Evolutionary conservation across 2,888 invertebrate genomes (phyloP).

Genomic region (Chelonus formosanus): DNA sequence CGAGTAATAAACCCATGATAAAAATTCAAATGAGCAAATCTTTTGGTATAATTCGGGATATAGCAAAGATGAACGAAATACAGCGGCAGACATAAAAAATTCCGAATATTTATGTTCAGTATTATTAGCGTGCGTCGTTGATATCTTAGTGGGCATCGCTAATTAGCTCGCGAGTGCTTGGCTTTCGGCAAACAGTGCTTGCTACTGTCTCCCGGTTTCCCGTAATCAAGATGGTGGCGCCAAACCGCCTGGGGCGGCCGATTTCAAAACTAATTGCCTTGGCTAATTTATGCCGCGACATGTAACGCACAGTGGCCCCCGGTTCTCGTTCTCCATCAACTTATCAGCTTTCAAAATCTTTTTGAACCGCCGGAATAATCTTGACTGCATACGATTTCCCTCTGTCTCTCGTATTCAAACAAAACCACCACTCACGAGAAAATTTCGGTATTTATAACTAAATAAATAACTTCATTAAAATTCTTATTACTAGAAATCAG

Average conservation of each 20-base stretch:
- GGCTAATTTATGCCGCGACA: conserved; percentile 62
- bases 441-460: neutral
- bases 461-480: no score
- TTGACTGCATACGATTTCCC: conserved; percentile 14
- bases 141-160: conserved; percentile 65
- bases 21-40: conserved; percentile 23
- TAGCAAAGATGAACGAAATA: conserved; percentile 32
- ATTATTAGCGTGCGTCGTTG: conserved; percentile 61
- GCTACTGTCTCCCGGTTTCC: conserved; percentile 60
- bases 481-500: neutral
- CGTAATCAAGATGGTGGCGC: conserved; percentile 65
- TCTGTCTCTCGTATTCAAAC: neutral
- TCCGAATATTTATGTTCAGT: conserved; percentile 62
- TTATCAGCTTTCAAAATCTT: conserved; percentile 42
- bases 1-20: conserved; percentile 28
- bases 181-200: conserved; percentile 64
- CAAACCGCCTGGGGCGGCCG: conserved; percentile 62
- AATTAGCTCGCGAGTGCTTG: conserved; percentile 58
- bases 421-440: neutral
- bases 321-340: conserved; percentile 40
- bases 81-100: conserved; percentile 55
- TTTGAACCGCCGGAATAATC: conserved; percentile 35
- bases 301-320: conserved; percentile 43
- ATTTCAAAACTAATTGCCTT: conserved; percentile 64
- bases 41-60: no score